Percentiles rank a stretch among this genome's conserved stretches.
Evolutionary conservation across 1,140 invertebrate species (phyloP).

Genomic region (Brachionus angularis): DNA sequence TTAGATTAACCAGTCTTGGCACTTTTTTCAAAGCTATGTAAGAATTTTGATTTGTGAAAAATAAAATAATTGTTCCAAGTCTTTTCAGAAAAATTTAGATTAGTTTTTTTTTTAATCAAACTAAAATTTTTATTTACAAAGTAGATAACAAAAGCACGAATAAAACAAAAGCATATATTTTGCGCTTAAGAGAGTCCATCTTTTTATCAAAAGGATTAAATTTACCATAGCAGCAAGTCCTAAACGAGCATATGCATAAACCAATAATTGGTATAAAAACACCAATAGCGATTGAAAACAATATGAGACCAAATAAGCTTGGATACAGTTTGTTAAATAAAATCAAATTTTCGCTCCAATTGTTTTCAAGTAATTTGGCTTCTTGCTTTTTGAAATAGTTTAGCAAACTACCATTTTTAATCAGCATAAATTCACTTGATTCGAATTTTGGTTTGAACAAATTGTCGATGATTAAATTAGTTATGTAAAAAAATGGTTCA

Average conservation of each 20-base stretch:
- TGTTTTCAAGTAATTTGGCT: background rate
- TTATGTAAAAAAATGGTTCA: conserved; percentile 21
- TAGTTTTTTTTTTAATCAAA: no score
- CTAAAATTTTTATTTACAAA: conserved; percentile 1
- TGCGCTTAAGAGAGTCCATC: conserved; percentile 9
- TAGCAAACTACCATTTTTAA: background rate
- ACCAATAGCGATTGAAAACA: background rate
- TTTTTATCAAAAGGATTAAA: conserved; percentile 35
- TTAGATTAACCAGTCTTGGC: background rate
- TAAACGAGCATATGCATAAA: background rate
- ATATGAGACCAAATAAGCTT: conserved; percentile 8
- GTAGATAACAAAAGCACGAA: background rate
- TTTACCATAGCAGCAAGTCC: conserved; percentile 13
- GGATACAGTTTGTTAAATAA: background rate
- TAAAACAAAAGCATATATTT: conserved; percentile 12
- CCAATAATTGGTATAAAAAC: background rate
- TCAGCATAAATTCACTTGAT: background rate
- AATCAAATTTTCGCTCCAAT: background rate
- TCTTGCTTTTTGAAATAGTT: background rate
- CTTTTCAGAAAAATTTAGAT: no score
- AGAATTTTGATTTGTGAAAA: conserved; percentile 40
- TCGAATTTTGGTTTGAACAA: conserved; percentile 7
- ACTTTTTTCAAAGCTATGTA: background rate
- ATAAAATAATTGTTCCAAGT: conserved; percentile 10
- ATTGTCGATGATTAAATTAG: conserved; percentile 37